Evolutionary conservation across 1,140 invertebrate genomes (phyloP), one percentile per base, ranked within the genome.

Genomic region (Cyclina sinensis): DNA sequence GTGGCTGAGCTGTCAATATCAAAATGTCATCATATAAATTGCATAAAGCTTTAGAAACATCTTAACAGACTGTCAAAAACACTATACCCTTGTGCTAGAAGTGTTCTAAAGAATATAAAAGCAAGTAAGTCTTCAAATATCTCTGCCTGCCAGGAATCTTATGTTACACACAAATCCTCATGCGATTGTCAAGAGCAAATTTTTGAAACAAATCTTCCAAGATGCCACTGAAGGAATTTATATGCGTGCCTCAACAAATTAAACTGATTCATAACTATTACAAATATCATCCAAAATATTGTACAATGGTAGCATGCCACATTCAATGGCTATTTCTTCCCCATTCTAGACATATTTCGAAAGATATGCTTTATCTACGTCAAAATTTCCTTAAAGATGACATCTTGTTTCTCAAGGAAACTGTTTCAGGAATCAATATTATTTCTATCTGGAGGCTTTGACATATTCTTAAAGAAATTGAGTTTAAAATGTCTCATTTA

Each of bases 1-100:
- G 57, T 62, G 27, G 27, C n/a, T 27, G n/a, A 62, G 57, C 57
- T 62, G 57, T 24, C 57, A 62, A 62, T 62, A 62, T 18, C 57
- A 62, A 27, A 62, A 24, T 14, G 7, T 18, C 51, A 54, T 3
- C 3, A 57, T 4, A 57, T 57, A 5, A 43, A 43, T 43, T 43
- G 43, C n/a, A 57, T 3, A 27, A 7, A 21, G 24, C 24, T 27
- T 62, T 62, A 27, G 24, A 24, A 27, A 62, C 57, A 27, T n/a
- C 57, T 62, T 62, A n/a, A 7, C 21, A 62, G 27, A 5, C 57
- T 62, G 57, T 62, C 57, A 62, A 7, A 14, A 62, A 62, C 57
- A 62, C n/a, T 14, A 62, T 21, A 27, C 57, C 7, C 51, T 27
- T 27, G 1, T 62, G 57, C 57, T n/a, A 27, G 27, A 9, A 24